Conservation (phyloP, 2,797 vertebrate genomes). For the Knipowitschia caucasica region DNA sequence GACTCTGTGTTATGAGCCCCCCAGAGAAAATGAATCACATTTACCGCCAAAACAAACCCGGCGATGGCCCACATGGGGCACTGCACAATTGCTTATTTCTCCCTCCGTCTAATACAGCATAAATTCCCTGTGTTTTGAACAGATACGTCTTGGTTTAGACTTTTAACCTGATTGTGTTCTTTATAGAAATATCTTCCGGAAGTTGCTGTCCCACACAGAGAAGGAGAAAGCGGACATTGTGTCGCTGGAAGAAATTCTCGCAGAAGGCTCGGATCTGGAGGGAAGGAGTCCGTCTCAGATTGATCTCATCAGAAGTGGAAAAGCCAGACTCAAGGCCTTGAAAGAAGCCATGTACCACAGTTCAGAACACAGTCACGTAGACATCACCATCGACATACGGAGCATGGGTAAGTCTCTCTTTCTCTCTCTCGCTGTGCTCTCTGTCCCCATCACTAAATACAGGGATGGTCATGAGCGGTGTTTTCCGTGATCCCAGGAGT, state of each 20-base stretch:
- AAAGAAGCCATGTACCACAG: constrained; percentile 99
- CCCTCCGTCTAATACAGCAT: neutral
- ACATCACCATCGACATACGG: constrained; percentile 95
- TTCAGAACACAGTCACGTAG: constrained; percentile 91
- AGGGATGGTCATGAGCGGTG: neutral
- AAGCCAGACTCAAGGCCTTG: constrained; percentile 92
- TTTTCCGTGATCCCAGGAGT: constrained; percentile 73
- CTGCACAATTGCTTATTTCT: constrained; percentile 8
- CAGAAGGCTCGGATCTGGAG: constrained; percentile 87
- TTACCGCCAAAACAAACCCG: constrained; percentile 2
- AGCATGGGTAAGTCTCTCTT: constrained; percentile 84
- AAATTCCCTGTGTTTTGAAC: neutral
- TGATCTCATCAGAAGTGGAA: constrained; percentile 86
- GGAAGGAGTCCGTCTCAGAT: constrained; percentile 81
- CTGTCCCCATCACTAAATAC: neutral
- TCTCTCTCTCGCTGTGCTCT: too few species aligned
- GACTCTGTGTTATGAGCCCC: constrained; percentile 4
- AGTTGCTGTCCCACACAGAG: constrained; percentile 91
- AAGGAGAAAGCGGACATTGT: constrained; percentile 90
- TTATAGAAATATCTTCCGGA: constrained; percentile 92
- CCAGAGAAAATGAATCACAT: constrained; percentile 12
- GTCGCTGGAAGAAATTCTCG: constrained; percentile 96
- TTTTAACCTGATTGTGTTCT: neutral
- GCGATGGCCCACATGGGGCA: constrained; percentile 4
- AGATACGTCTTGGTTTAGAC: neutral